Evolutionary conservation across 2,888 invertebrate genomes (phyloP).

Genomic region (Ophion slaviceki): DNA sequence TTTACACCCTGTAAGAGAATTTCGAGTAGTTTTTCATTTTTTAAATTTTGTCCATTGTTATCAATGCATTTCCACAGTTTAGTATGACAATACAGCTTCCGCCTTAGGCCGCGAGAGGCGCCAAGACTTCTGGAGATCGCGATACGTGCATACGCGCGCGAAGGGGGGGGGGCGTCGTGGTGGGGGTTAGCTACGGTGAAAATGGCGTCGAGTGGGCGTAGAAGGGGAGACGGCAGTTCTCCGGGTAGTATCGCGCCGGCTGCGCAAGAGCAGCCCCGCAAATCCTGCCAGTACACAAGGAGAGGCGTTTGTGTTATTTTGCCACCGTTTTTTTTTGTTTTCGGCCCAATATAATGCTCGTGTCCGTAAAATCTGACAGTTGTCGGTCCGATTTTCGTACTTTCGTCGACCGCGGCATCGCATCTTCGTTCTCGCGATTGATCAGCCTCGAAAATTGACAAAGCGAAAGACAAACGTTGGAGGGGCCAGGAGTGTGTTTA

Average conservation of each 20-base stretch:
- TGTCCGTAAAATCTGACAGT: neutral
- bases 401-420: neutral
- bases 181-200: slow-evolving; percentile 59
- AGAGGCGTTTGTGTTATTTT: slow-evolving; percentile 22
- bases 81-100: too few species aligned
- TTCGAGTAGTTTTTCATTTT: too few species aligned
- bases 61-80: too few species aligned
- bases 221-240: slow-evolving; percentile 69
- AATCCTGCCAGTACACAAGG: slow-evolving; percentile 21
- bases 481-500: slow-evolving; percentile 41
- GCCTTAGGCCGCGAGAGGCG: too few species aligned
- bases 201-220: slow-evolving; percentile 71
- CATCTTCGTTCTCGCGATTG: neutral
- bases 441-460: neutral
- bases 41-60: too few species aligned
- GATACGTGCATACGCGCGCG: neutral
- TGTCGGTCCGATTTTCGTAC: too few species aligned
- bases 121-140: too few species aligned
- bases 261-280: slow-evolving; percentile 77
- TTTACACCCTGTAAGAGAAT: too few species aligned
- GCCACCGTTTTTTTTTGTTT: slow-evolving; percentile 13
- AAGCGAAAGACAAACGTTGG: neutral
- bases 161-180: neutral
- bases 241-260: slow-evolving; percentile 76
- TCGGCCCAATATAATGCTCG: neutral